Base-by-base conservation (phyloP, 1,140 invertebrate species). In the Drosophila sulfurigaster region DNA sequence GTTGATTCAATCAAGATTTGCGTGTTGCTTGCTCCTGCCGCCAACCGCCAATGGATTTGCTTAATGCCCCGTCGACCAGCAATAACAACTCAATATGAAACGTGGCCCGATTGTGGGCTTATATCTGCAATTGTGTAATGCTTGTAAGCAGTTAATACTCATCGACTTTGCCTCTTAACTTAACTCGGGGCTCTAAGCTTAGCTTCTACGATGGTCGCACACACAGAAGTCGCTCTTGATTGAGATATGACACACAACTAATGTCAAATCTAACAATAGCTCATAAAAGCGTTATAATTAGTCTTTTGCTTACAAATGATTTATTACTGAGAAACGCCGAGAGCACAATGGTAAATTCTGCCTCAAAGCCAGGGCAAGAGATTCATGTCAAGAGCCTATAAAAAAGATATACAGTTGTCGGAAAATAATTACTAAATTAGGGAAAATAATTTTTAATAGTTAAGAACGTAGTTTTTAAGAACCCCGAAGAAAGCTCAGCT, bases 1-100 rank as follows among this genome's bases (percentile, higher is more conserved):
- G 82, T 87, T 88, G 82, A 88, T 87, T 87, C 82, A 87, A 87
- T 87, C 82, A 87, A 87, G 82, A 87, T 87, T 88, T 87, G 80
- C 82, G 77, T 88, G 81, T 77, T 52, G 71, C 77, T 73, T 25
- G 20, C 20, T 25, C 20, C 20, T 25, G 20, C 20, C 20, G 20
- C 20, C 20, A 25, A 25, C 48, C 51, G 46, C 64, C 82, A 86
- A 79, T 82, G 82, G 83, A 78, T 87, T 87, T 87, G 81, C 75
- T 88, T 87, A 88, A 87, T 88, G 83, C 75, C 73, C 66, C 66
- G 20, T 49, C 8, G 51, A 71, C 62, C 67, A 71, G 38, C 64
- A 77, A 60, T 69, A 69, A 66, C 80, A 82, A 88, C 73, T 82
- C 79, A 87, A 87, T 87, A 82, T 69, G 83, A 79, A 71, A 87